Conservation (phyloP, 2,113 vertebrate species). For the Physeter macrocephalus region DNA sequence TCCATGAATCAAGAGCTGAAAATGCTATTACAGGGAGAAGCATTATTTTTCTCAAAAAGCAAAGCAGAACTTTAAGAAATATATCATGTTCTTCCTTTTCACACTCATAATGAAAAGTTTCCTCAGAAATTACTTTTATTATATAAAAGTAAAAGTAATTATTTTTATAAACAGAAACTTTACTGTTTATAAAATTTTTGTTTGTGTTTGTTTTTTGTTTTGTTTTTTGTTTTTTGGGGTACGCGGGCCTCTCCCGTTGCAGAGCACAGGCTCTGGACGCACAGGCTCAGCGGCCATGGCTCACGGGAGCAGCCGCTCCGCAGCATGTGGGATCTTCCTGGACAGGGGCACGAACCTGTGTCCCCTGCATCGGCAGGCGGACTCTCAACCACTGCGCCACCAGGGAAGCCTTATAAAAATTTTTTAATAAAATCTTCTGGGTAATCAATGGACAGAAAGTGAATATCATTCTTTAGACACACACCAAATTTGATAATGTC, state of each 20-base stretch:
- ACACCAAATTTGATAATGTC: background rate
- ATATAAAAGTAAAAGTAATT: too few species aligned
- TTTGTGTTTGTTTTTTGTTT: too few species aligned
- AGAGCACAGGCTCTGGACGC: too few species aligned
- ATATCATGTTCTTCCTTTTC: background rate
- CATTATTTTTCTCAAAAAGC: background rate
- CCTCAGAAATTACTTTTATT: background rate
- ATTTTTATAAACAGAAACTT: too few species aligned
- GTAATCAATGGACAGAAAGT: background rate
- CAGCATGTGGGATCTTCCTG: too few species aligned
- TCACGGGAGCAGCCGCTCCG: too few species aligned
- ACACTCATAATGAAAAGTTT: background rate
- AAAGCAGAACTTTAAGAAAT: background rate
- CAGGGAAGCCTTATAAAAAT: conserved; percentile 28
- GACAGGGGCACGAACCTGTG: too few species aligned
- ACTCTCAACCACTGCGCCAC: too few species aligned
- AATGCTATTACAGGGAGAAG: background rate
- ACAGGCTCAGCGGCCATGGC: too few species aligned
- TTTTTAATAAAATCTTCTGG: background rate
- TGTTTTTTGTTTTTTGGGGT: too few species aligned
- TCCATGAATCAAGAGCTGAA: background rate
- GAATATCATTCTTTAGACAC: background rate
- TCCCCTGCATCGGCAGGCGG: too few species aligned
- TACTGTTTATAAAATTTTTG: background rate
- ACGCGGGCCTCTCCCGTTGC: too few species aligned